Percentiles rank a stretch among this genome's conserved stretches.
These are phyloP conservation scores for Platorchestia sp. DNA, from an alignment of 1,140 invertebrate genomes.

Conservation along the genomic window DNA sequence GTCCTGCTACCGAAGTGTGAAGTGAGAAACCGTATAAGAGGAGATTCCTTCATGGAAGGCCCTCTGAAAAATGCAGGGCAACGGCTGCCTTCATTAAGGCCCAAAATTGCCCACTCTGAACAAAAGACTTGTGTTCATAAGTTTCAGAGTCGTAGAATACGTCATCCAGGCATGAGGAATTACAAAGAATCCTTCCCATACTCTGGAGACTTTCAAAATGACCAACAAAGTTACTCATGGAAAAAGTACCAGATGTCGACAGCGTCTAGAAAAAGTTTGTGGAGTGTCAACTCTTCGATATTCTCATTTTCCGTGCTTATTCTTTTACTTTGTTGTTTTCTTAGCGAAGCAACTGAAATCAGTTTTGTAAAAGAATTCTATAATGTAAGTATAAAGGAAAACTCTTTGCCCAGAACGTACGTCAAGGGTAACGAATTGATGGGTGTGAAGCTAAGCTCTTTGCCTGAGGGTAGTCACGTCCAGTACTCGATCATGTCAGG, in stretches of 20 bases:
- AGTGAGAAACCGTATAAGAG: background rate
- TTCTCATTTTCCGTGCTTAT: background rate
- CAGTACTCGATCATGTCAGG: slow-evolving; percentile 86
- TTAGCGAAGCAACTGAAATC: slow-evolving; percentile 9
- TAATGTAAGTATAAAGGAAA: slow-evolving; percentile 66
- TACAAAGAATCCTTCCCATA: background rate
- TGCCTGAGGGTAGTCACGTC: slow-evolving; percentile 73
- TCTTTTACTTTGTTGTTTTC: background rate
- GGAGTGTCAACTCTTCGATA: background rate
- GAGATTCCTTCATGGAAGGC: background rate
- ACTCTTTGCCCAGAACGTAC: slow-evolving; percentile 77
- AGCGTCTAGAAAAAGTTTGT: background rate
- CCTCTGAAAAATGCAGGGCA: background rate
- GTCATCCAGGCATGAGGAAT: background rate
- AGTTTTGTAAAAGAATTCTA: slow-evolving; percentile 60
- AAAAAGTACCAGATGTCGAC: background rate
- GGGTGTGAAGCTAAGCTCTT: slow-evolving; percentile 79
- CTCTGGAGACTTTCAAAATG: background rate
- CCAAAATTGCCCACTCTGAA: background rate
- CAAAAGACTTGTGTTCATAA: background rate
- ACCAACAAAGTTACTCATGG: background rate
- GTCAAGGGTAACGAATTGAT: slow-evolving; percentile 78
- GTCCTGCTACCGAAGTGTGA: background rate
- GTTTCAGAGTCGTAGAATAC: background rate
- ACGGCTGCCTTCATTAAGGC: background rate